Evolutionary conservation across 2,888 invertebrate genomes (phyloP), one percentile per base, ranked within the genome.

Genomic region (Dorcus hopei): DNA sequence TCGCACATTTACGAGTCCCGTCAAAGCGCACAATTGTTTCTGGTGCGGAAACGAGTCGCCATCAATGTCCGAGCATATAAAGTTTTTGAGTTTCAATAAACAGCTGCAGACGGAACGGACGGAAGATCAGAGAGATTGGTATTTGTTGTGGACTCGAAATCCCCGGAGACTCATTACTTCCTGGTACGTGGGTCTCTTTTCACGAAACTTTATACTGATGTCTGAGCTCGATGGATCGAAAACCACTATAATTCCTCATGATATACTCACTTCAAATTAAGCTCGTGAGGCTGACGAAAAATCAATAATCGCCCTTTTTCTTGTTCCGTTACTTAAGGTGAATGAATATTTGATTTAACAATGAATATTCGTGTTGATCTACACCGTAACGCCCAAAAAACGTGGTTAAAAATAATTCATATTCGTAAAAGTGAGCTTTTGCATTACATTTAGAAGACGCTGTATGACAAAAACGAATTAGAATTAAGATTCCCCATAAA

Each of bases 201-300:
- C 59, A 53, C 59, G 60, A 65, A 65, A 64, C 59, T 66, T 65
- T 64, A 65, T 59, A 61, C 57, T 58, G 51, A 54, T 49, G 52
- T 57, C 61, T 57, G 57, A 58, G 62, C 59, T 61, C 62, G 66
- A 64, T 63, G 56, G 62, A 65, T 65, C 61, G 64, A 56, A 59
- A 63, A 62, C 65, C 61, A 26, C 55, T 58, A 54, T 58, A 55
- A 61, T 61, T 55, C 61, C 52, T 58, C 61, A 58, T 61, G 61
- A 61, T 58, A 55, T 61, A 61, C 61, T 55, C 47, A 41, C 47
- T 38, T 45, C 57, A 74, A 74, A 72, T 73, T 71, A 73, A 57
- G 57, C 52, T 57, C 50, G 38, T 41, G 52, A 41, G 52, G 43
- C 40, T 52, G 51, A 50, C 26, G 38, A 47, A 41, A 11, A 57